These are phyloP conservation scores for Pocota personata DNA, from an alignment of 2,888 invertebrate genomes.

Conservation along the genomic window DNA sequence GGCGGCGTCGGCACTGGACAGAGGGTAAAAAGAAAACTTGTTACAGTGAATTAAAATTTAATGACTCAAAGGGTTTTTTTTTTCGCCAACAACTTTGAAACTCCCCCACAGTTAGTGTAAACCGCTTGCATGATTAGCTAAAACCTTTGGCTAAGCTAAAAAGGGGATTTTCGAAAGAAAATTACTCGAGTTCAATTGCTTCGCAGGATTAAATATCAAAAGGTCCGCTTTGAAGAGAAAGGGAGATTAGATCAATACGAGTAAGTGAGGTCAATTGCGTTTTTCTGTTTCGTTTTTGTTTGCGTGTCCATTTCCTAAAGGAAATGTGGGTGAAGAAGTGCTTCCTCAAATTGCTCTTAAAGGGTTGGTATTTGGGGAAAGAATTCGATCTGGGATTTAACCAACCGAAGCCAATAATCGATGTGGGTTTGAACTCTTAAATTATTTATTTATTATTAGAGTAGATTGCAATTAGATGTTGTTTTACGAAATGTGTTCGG, in stretches of 20 bases:
- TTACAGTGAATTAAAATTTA: slow-evolving; percentile 72
- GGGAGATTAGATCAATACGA: slow-evolving; percentile 46
- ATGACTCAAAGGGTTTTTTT: slow-evolving; percentile 65
- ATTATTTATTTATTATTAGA: slow-evolving; percentile 55
- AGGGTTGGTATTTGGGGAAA: slow-evolving; percentile 37
- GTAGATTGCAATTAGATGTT: slow-evolving; percentile 21
- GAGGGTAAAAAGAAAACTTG: slow-evolving; percentile 43
- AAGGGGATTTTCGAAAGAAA: slow-evolving; percentile 64
- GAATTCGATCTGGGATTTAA: slow-evolving; percentile 50
- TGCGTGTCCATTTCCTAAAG: slow-evolving; percentile 57
- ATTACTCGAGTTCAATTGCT: slow-evolving; percentile 74
- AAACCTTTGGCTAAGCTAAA: slow-evolving; percentile 64
- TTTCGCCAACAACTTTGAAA: not conserved
- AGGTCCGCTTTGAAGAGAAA: slow-evolving; percentile 44
- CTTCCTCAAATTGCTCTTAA: slow-evolving; percentile 21
- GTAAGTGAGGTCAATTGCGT: slow-evolving; percentile 71
- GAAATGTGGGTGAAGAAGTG: slow-evolving; percentile 49
- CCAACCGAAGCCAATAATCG: slow-evolving; percentile 36
- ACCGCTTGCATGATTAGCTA: slow-evolving; percentile 70
- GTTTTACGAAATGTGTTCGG: slow-evolving; percentile 10
- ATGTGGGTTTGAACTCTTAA: slow-evolving; percentile 52
- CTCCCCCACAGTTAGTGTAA: slow-evolving; percentile 44
- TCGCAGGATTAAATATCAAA: slow-evolving; percentile 72
- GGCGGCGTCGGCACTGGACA: slow-evolving; percentile 21
- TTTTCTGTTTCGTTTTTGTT: slow-evolving; percentile 46